These are phyloP conservation scores for Zaprionus camerounensis DNA, from an alignment of 1,140 invertebrate species.

Conservation along the genomic window DNA sequence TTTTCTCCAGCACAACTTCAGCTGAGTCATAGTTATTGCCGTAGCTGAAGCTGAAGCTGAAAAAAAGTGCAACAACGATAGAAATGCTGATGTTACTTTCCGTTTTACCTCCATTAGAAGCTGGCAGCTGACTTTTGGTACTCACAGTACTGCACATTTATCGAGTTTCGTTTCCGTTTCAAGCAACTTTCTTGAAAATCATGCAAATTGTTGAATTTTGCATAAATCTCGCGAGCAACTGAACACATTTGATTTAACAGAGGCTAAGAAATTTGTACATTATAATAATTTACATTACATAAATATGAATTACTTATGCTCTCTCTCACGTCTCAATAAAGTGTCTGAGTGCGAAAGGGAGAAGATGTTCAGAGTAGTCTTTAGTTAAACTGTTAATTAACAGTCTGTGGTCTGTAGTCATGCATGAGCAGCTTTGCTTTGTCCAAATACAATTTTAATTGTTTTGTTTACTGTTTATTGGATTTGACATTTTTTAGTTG, in stretches of 20 bases:
- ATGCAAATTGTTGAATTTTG: conserved; percentile 2
- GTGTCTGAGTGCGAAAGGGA: too few species aligned
- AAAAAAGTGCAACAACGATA: not conserved
- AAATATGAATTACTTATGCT: not conserved
- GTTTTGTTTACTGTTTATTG: too few species aligned
- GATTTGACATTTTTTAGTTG: too few species aligned
- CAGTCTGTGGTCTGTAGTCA: too few species aligned
- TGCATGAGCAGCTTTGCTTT: too few species aligned
- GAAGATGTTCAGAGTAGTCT: too few species aligned
- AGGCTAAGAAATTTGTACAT: not conserved
- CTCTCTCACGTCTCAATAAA: not conserved
- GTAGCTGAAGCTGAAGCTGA: not conserved
- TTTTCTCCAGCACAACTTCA: conserved; percentile 14
- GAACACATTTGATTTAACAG: not conserved
- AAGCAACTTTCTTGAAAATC: not conserved
- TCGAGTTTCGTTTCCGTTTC: not conserved
- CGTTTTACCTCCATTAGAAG: not conserved
- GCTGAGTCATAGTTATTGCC: conserved; percentile 34
- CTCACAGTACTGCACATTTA: not conserved
- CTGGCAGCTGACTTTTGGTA: not conserved
- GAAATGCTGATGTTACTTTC: conserved; percentile 33
- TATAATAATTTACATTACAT: not conserved
- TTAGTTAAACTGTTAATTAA: too few species aligned
- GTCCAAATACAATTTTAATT: too few species aligned
- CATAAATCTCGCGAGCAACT: not conserved